Base-by-base conservation (phyloP, 2,113 vertebrate genomes). In the Naja naja region DNA sequence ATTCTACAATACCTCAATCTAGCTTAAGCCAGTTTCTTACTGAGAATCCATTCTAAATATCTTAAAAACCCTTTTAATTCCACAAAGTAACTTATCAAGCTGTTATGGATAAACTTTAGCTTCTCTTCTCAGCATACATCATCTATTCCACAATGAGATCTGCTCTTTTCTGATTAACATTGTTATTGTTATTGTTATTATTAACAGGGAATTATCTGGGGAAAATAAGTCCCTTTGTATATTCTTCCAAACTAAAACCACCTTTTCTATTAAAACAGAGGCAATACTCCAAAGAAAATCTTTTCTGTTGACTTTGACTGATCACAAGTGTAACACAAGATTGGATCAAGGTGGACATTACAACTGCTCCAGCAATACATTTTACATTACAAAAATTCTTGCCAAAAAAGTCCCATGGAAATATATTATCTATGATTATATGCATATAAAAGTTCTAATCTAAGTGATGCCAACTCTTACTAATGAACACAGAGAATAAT, bases 261-360 rank as follows among this genome's bases (percentile, higher is more conserved):
- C 94, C 93, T 56, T 96, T 97, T 95, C 96, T 94, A 97, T 96
- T 95, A 91, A 96, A 97, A 96, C 92, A 97, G 93, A 97, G 93
- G 93, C 93, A 94, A 94, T 95, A 90, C 45, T 7, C 94, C 91
- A 94, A 93, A 96, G 96, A 92, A 95, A 90, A 97, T 95, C 92
- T 96, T 90, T 96, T 97, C 94, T 89, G 94, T 34, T 1, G 27
- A 90, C 92, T 94, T 93, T 92, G 95, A 95, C 95, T 96, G 96
- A 94, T 55, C 20, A 12, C 92, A 95, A 97, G 96, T 91, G 94
- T 56, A 88, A 95, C 93, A 93, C 20, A 92, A 97, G 56, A 55
- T 89, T 95, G 60, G 94, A 95, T 96, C 53, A 96, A 58, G 6
- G 89, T 96, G 91, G 88, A 89, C 94, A 94, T 90, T 87, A 95